Evolutionary conservation across 2,797 vertebrate species (phyloP).

Genomic region (Artibeus jamaicensis): DNA sequence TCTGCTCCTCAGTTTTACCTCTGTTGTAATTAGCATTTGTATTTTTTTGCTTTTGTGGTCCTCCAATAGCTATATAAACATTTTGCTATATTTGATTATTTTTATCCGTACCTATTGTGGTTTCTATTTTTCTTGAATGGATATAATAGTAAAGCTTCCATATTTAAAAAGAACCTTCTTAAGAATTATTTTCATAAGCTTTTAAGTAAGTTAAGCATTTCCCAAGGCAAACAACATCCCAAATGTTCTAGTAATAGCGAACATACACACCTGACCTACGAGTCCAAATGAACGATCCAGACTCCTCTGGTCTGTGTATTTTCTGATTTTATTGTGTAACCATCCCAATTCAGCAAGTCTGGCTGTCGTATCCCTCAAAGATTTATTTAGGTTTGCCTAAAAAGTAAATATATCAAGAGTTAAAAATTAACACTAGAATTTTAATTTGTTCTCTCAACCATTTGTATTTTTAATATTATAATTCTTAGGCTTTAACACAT

Average conservation of each 20-base stretch:
- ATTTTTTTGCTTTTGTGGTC: neutral
- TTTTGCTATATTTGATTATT: rapidly evolving
- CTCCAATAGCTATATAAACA: neutral
- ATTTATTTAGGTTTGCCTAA: constrained; percentile 92
- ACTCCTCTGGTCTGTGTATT: constrained; percentile 95
- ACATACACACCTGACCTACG: constrained; percentile 95
- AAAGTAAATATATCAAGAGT: constrained; percentile 55
- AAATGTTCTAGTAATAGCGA: neutral
- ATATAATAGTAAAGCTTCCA: neutral
- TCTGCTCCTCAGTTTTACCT: neutral
- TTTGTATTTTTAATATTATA: no score
- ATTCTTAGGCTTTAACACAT: neutral
- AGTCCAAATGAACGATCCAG: constrained; percentile 96
- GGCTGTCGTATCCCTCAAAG: constrained; percentile 92
- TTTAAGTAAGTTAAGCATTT: neutral
- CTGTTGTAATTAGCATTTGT: neutral
- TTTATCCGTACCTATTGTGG: neutral
- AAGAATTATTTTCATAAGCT: neutral
- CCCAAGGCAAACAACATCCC: neutral
- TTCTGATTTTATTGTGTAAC: constrained; percentile 98
- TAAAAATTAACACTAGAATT: neutral
- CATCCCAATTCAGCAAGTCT: constrained; percentile 95
- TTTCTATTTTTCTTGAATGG: neutral
- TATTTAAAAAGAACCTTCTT: neutral
- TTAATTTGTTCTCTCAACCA: neutral